Base-by-base conservation (phyloP, 1,140 invertebrate species). In the Homarus americanus region DNA sequence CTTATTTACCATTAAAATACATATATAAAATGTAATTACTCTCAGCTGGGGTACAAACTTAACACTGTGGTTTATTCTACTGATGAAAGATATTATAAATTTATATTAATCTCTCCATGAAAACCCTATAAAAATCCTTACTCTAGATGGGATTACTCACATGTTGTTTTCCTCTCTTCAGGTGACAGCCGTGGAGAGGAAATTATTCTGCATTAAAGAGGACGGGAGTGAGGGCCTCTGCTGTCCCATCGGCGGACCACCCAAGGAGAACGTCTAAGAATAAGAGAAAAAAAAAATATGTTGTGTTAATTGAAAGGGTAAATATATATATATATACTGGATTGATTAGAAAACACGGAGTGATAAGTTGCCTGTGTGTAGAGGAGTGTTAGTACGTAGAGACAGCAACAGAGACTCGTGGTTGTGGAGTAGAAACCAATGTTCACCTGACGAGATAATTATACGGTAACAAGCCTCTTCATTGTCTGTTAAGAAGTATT, bases 151-250 rank as follows among this genome's bases (percentile, higher is more conserved):
- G n/a, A n/a, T n/a, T n/a, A n/a, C n/a, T n/a, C n/a, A n/a, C n/a
- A n/a, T n/a, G n/a, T n/a, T n/a, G n/a, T n/a, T n/a, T n/a, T 5
- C 79, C 32, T 78, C n/a, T 79, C n/a, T 87, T 0, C 87, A 90
- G 87, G 72, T 90, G 12, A 76, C 87, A n/a, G 36, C 58, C n/a
- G 76, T 83, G 28, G 87, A 90, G 49, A n/a, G 72, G 72, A 83
- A 83, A 66, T 15, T 90, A 10, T 90, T 90, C 72, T 90, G 87
- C 53, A 90, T 90, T 12, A 69, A 44, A 15, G 87, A 90, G 28
- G 87, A 90, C 49, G 87, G 87, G 1, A 82, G 72, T 24, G 87
- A 90, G 58, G 87, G 87, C 24, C 49, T 90, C 4, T 90, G 87
- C 44, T 90, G 87, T 76, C 87, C 87, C n/a, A 78, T 83, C 5